These are phyloP conservation scores for Barnardius zonarius DNA, from an alignment of 2,113 vertebrate species.

Conservation along the genomic window DNA sequence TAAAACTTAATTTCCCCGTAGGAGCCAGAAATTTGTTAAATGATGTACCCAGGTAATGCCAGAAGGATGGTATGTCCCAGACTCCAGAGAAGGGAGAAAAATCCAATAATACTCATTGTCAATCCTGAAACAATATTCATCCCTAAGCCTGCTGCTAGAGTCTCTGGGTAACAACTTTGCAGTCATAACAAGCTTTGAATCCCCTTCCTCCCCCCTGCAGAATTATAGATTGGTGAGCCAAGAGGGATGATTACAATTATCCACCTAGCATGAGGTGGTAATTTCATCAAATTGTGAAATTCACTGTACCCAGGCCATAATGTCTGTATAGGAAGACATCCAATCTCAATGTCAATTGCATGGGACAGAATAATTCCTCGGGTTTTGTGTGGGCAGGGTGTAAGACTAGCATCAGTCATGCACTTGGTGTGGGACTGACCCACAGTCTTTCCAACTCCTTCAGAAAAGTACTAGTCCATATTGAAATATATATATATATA, in stretches of 20 bases:
- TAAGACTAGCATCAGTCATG: background rate
- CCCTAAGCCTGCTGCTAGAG: background rate
- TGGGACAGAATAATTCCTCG: background rate
- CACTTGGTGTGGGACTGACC: background rate
- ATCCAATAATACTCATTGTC: background rate
- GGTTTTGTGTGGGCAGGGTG: background rate
- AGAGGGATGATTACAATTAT: slow-evolving; percentile 3
- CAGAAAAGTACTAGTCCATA: background rate
- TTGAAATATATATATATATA: background rate
- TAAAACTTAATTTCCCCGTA: background rate
- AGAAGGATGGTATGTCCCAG: background rate
- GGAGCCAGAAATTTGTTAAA: background rate
- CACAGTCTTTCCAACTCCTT: background rate
- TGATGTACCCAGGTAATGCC: background rate
- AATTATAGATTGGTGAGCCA: background rate
- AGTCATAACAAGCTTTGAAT: background rate
- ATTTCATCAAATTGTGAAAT: background rate
- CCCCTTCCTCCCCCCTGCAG: background rate
- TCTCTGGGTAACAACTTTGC: background rate
- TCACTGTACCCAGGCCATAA: background rate
- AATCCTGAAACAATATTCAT: background rate
- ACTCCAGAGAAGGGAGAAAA: background rate
- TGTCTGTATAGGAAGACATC: background rate
- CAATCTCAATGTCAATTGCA: background rate
- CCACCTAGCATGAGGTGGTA: background rate